phyloP scores from a whole-genome alignment of 2,113 vertebrate species.

The Octodon degus region DNA sequence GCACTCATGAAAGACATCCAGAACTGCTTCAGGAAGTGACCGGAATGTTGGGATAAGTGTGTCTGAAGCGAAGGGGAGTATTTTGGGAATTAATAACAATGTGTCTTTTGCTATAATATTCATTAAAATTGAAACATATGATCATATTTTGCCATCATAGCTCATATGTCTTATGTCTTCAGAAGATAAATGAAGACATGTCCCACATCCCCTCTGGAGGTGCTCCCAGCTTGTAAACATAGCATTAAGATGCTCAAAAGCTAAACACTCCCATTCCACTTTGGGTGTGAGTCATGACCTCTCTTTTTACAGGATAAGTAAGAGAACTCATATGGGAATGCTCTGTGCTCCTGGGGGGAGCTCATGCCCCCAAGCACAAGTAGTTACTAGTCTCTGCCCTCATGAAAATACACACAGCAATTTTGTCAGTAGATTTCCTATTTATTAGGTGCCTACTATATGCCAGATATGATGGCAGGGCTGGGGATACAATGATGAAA shows the following conservation, averaged over 20 bases:
- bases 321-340: neutral
- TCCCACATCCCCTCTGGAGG: neutral
- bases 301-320: neutral
- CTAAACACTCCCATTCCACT: neutral
- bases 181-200: neutral
- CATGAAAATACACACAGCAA: slow-evolving; percentile 15
- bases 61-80: neutral
- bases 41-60: neutral
- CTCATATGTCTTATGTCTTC: neutral
- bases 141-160: neutral
- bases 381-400: neutral
- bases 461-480: neutral
- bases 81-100: neutral
- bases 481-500: neutral
- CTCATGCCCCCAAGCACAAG: neutral
- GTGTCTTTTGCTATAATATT: neutral
- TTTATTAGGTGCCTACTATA: neutral
- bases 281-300: neutral
- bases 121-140: neutral
- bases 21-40: neutral
- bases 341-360: neutral
- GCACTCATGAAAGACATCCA: neutral
- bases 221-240: neutral
- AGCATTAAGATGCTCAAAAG: neutral
- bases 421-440: neutral